Base-by-base conservation (phyloP, 1,140 invertebrate species). In the Acromyrmex heyeri region DNA sequence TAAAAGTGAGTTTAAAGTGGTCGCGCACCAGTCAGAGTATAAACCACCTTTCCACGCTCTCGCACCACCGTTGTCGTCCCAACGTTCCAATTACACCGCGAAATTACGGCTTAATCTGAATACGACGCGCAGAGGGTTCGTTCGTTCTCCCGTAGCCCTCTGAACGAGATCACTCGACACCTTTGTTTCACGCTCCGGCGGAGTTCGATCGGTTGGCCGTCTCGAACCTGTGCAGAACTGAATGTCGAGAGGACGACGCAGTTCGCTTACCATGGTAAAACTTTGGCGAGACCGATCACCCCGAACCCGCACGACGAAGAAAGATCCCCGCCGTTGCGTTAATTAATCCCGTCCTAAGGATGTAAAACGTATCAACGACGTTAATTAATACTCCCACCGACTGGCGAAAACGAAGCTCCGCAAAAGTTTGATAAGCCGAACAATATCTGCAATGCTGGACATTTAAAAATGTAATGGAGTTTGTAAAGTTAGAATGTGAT, bases 81-180 rank as follows among this genome's bases (percentile, higher is more conserved):
- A 75, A 38, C 79, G 79, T 90, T 90, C 88, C 89, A 90, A 90
- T 90, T 90, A 90, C 72, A 86, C 81, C 61, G 27, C 67, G 78
- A 91, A 88, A 91, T 91, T 91, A 85, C 88, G 86, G 82, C 86
- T 90, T 86, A 90, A 90, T 91, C 65, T 64, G 81, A 88, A 88
- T 65, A 81, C 76, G 81, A 87, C 59, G 79, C 72, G 69, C 53
- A 34, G 79, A 83, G 79, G 55, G 24, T n/a, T 81, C 76, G 64
- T 50, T 69, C 75, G 61, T 34, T 57, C 55, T 57, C n/a, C 27
- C 53, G 27, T 16, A n/a, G 18, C 6, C 7, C 38, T 50, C 67
- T 30, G 57, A 88, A 73, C 59, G 62, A 61, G 83, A 88, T 88
- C 87, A 76, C 16, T 90, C 89, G 86, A 90, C 89, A 88, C 86